Conservation (phyloP, 2,113 vertebrate genomes). For the Oryctolagus cuniculus region mOryCun1.1 NC_091441.1:101794501-101795000, state of each 20-base stretch:
- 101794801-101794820: slow-evolving; percentile 77
- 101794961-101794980: slow-evolving; percentile 48
- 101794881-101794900: slow-evolving; percentile 71
- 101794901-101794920: slow-evolving; percentile 57
- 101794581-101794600: slow-evolving; percentile 60
- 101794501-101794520: not conserved
- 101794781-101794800: slow-evolving; percentile 48
- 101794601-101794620: not conserved
- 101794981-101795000: slow-evolving; percentile 73
- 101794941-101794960: slow-evolving; percentile 32
- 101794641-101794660: slow-evolving; percentile 7
- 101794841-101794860: slow-evolving; percentile 78
- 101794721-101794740: slow-evolving; percentile 96
- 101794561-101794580: not conserved
- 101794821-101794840: slow-evolving; percentile 80
- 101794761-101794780: slow-evolving; percentile 92
- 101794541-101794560: not conserved
- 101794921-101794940: slow-evolving; percentile 34
- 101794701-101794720: slow-evolving; percentile 90
- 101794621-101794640: not conserved
- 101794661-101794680: no score
- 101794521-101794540: not conserved
- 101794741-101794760: slow-evolving; percentile 95
- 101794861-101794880: slow-evolving; percentile 79
- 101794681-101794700: not conserved